Conservation (phyloP, 1,140 invertebrate genomes). For the Drosophila seguyi region DNA sequence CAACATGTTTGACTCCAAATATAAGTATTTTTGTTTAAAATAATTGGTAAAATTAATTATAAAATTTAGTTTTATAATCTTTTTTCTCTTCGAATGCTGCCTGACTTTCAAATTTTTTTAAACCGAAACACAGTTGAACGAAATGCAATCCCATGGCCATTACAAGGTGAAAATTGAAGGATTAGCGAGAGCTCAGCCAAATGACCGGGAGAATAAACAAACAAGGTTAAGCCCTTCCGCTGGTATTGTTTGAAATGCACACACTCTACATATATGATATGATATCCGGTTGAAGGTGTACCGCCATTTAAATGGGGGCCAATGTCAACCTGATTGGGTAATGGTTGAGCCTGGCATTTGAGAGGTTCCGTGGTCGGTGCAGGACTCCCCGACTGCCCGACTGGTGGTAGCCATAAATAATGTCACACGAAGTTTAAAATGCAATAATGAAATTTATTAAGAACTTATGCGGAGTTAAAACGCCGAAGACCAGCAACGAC, state of each 20-base stretch:
- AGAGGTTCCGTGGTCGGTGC: background rate
- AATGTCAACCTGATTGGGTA: constrained; percentile 28
- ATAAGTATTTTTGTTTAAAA: background rate
- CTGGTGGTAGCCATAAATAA: constrained; percentile 50
- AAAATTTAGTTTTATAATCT: background rate
- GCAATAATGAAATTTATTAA: constrained; percentile 67
- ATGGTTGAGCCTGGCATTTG: constrained; percentile 3
- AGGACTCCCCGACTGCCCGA: background rate
- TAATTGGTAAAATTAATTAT: background rate
- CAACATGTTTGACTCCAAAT: background rate
- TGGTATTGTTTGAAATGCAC: background rate
- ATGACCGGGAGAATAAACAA: background rate
- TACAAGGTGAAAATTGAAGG: constrained; percentile 10
- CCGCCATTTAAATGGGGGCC: constrained; percentile 3
- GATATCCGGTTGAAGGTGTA: constrained; percentile 10
- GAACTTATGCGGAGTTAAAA: constrained; percentile 63
- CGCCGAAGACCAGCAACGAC: constrained; percentile 34
- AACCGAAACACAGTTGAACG: background rate
- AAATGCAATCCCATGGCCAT: constrained; percentile 9
- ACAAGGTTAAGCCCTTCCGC: constrained; percentile 12
- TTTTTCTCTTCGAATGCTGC: background rate
- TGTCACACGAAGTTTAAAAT: constrained; percentile 54
- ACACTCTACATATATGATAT: background rate
- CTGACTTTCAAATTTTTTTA: background rate
- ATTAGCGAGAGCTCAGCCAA: background rate